These are phyloP conservation scores for Euproctis similis DNA, from an alignment of 2,888 invertebrate species.

Conservation along the genomic window DNA sequence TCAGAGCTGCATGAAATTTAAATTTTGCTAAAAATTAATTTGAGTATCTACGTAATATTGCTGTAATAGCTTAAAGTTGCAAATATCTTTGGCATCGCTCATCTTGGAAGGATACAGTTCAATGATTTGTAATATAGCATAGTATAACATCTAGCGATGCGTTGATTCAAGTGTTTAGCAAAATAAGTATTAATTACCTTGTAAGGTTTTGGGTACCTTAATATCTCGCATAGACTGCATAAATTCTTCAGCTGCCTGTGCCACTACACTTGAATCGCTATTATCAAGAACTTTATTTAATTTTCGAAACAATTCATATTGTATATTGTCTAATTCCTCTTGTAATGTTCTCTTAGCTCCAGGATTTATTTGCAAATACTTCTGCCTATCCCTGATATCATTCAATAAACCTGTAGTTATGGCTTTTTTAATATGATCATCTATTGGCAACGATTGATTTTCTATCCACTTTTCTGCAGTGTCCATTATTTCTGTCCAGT, in stretches of 20 bases:
- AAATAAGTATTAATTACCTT: too few relatives aligned
- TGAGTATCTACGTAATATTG: too few relatives aligned
- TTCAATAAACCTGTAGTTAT: constrained; percentile 26
- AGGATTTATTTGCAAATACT: constrained; percentile 37
- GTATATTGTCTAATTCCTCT: constrained; percentile 40
- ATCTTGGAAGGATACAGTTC: too few relatives aligned
- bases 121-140: too few relatives aligned
- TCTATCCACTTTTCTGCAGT: constrained; percentile 26
- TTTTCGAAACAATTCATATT: constrained; percentile 38
- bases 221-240: constrained; percentile 11
- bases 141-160: too few relatives aligned
- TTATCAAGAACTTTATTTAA: constrained; percentile 24
- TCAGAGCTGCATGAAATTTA: too few relatives aligned
- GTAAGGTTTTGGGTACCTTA: neutral
- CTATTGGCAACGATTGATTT: constrained; percentile 16
- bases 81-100: too few relatives aligned
- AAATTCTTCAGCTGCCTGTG: constrained; percentile 20
- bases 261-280: constrained; percentile 17
- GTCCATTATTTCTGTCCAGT: constrained; percentile 14
- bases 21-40: too few relatives aligned
- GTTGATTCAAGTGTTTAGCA: too few relatives aligned
- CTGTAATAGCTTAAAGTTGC: too few relatives aligned
- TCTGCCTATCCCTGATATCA: constrained; percentile 38
- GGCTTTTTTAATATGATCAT: constrained; percentile 14
- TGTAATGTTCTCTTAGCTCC: constrained; percentile 19